phyloP scores from a whole-genome alignment of 2,888 invertebrate genomes.

The Crematogaster levior region DNA sequence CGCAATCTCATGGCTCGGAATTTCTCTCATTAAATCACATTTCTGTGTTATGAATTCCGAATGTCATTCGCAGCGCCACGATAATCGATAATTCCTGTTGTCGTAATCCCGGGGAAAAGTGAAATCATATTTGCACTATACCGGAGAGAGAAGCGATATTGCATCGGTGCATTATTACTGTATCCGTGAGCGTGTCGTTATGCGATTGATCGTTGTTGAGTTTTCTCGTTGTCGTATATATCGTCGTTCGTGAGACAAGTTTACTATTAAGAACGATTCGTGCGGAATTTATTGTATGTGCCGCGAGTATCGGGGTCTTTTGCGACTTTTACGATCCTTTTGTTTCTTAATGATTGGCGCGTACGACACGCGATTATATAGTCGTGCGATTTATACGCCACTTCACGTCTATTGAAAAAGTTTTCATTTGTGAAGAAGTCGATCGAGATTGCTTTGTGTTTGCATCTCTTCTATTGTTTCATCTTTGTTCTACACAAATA shows the following conservation, averaged over 20 bases:
- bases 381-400: not conserved
- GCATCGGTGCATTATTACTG: slow-evolving; percentile 35
- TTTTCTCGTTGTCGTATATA: not conserved
- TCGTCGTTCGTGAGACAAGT: not conserved
- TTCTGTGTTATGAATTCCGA: slow-evolving; percentile 26
- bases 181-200: slow-evolving; percentile 30
- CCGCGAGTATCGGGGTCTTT: not conserved
- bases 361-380: not conserved
- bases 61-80: slow-evolving; percentile 14
- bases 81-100: slow-evolving; percentile 49
- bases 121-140: slow-evolving; percentile 42
- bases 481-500: not conserved
- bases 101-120: slow-evolving; percentile 44
- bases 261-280: slow-evolving; percentile 25
- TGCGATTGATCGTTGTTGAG: slow-evolving; percentile 24
- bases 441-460: not conserved
- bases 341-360: slow-evolving; percentile 28
- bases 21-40: slow-evolving; percentile 40
- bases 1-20: slow-evolving; percentile 25
- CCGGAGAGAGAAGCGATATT: not conserved
- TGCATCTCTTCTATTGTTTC: not conserved
- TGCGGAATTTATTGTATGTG: slow-evolving; percentile 28
- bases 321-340: slow-evolving; percentile 25
- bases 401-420: not conserved
- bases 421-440: not conserved